Percentiles rank a stretch among this genome's conserved stretches.
These are phyloP conservation scores for Nyleta sp. DNA, from an alignment of 2,888 invertebrate species.

Conservation along the genomic window DNA sequence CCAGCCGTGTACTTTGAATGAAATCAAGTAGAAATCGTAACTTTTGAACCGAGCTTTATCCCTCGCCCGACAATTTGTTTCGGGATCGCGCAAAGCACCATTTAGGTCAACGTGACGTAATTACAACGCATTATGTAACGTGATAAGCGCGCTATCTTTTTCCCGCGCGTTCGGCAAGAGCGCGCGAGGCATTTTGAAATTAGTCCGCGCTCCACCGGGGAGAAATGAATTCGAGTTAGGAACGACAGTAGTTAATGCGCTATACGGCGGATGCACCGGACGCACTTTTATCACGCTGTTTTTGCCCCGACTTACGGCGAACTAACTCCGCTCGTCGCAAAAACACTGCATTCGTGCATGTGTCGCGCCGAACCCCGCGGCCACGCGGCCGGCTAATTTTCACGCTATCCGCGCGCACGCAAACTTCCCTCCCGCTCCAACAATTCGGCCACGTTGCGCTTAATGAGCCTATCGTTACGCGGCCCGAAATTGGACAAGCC, in stretches of 20 bases:
- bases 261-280: slow-evolving; percentile 45
- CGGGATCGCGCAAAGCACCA: slow-evolving; percentile 22
- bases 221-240: slow-evolving; percentile 61
- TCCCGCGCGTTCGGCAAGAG: slow-evolving; percentile 1
- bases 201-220: slow-evolving; percentile 39
- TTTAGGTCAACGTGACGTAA: slow-evolving; percentile 36
- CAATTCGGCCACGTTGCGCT: slow-evolving; percentile 40
- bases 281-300: slow-evolving; percentile 61
- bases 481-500: slow-evolving; percentile 33
- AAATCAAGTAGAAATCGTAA: slow-evolving; percentile 13
- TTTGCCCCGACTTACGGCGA: slow-evolving; percentile 55
- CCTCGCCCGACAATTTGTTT: slow-evolving; percentile 21
- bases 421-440: slow-evolving; percentile 52
- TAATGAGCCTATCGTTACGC: slow-evolving; percentile 54
- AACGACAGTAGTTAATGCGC: slow-evolving; percentile 56
- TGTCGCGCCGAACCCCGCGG: slow-evolving; percentile 34
- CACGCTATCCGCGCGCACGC: slow-evolving; percentile 52
- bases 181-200: slow-evolving; percentile 30
- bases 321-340: slow-evolving; percentile 46
- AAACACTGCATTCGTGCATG: slow-evolving; percentile 48
- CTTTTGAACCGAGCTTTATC: slow-evolving; percentile 26
- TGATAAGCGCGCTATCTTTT: slow-evolving; percentile 41
- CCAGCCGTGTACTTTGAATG: too few species aligned
- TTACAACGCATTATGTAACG: slow-evolving; percentile 33
- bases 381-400: slow-evolving; percentile 46